Evolutionary conservation across 2,888 invertebrate genomes (phyloP).

Genomic region (Abrostola triplasia): DNA sequence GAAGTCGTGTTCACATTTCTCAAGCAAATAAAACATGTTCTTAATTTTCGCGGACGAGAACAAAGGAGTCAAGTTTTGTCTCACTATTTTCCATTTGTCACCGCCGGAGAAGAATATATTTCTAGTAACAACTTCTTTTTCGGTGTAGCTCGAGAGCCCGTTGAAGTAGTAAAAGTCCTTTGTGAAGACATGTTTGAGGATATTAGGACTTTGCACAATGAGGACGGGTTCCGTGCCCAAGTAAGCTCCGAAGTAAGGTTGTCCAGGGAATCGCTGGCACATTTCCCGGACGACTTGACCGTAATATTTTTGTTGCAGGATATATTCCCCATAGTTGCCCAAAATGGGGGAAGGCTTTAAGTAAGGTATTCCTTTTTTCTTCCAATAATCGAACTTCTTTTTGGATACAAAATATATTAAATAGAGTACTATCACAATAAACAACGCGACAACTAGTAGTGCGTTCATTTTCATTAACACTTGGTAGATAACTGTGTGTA

Average conservation of each 20-base stretch:
- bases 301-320: conserved; percentile 57
- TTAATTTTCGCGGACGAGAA: conserved; percentile 74
- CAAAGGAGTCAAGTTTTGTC: conserved; percentile 71
- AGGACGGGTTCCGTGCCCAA: conserved; percentile 72
- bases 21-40: conserved; percentile 72
- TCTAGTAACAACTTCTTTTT: conserved; percentile 61
- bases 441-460: conserved; percentile 14
- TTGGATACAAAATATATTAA: conserved; percentile 32
- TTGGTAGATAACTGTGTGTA: conserved; percentile 10
- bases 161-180: conserved; percentile 72
- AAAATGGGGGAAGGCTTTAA: conserved; percentile 61
- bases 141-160: conserved; percentile 58
- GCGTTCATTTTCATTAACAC: conserved; percentile 29
- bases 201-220: conserved; percentile 65
- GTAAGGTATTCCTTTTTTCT: conserved; percentile 61
- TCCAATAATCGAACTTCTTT: conserved; percentile 65
- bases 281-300: conserved; percentile 56
- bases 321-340: conserved; percentile 67
- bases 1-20: conserved; percentile 56
- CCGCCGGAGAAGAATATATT: conserved; percentile 69
- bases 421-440: conserved; percentile 26
- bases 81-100: conserved; percentile 69
- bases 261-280: conserved; percentile 60
- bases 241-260: conserved; percentile 69
- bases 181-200: conserved; percentile 64